Conservation (phyloP, 2,113 vertebrate species). For the Anhinga rufa region DNA sequence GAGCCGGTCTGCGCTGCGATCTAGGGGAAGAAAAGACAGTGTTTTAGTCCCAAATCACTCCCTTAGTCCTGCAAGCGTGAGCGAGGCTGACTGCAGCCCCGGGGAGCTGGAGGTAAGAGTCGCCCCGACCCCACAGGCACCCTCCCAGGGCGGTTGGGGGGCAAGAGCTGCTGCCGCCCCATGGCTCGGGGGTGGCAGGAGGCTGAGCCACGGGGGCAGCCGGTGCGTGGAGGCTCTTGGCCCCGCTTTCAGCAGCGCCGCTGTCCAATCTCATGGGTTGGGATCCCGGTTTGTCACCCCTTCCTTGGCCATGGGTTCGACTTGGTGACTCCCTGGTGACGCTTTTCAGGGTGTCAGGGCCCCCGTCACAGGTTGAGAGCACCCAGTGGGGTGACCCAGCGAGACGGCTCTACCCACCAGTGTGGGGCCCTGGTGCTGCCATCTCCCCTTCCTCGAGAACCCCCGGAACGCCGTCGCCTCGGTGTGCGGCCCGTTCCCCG, state of each 20-base stretch:
- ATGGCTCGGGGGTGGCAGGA: not conserved
- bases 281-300: not conserved
- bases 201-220: not conserved
- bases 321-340: not conserved
- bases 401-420: not conserved
- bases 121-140: fast-evolving
- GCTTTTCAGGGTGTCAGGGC: not conserved
- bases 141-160: fast-evolving
- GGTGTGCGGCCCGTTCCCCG: fast-evolving
- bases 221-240: fast-evolving
- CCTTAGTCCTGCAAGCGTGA: fast-evolving
- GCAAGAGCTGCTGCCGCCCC: not conserved
- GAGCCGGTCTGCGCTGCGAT: fast-evolving
- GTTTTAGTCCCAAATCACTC: not conserved
- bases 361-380: not conserved
- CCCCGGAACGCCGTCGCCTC: fast-evolving
- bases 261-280: not conserved
- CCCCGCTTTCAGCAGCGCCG: not conserved
- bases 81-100: fast-evolving
- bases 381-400: not conserved
- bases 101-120: not conserved
- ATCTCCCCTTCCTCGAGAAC: too few relatives aligned
- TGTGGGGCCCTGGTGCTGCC: fast-evolving
- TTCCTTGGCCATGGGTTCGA: not conserved
- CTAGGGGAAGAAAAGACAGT: not conserved